phyloP scores from a whole-genome alignment of 2,888 invertebrate species.

The Lasioglossum morio region DNA sequence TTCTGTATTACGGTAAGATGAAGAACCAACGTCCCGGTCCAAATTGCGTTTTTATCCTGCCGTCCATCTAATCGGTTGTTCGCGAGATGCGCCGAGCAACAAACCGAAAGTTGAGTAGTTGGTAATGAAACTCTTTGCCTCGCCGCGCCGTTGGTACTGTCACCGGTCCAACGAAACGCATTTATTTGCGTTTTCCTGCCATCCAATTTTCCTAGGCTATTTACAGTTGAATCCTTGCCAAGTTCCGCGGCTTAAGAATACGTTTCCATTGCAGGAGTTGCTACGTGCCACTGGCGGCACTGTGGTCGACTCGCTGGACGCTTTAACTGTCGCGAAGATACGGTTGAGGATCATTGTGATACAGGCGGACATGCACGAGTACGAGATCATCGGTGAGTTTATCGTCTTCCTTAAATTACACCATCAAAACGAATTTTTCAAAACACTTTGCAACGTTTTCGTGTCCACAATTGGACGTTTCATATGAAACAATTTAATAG shows the following conservation, averaged over 20 bases:
- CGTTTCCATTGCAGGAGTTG: conserved; percentile 71
- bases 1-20: neutral
- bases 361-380: conserved; percentile 57
- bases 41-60: neutral
- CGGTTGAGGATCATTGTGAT: conserved; percentile 69
- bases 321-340: conserved; percentile 52
- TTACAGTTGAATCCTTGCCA: conserved; percentile 60
- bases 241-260: conserved; percentile 39
- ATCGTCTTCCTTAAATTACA: neutral
- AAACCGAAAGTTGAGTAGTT: conserved; percentile 12
- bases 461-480: too few species aligned
- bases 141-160: conserved; percentile 21
- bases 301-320: conserved; percentile 64
- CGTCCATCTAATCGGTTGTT: neutral
- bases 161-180: conserved; percentile 5
- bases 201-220: conserved; percentile 30
- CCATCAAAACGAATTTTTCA: neutral
- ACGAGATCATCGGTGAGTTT: conserved; percentile 66
- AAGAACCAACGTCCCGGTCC: neutral
- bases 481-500: neutral
- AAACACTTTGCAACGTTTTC: neutral
- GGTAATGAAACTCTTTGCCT: conserved; percentile 21
- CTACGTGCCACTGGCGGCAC: conserved; percentile 72
- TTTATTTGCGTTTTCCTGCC: conserved; percentile 54
- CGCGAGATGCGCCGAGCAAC: neutral